A percentile compares a stretch with the other conserved stretches of the same genome.
These are phyloP conservation scores for Setophaga petechia DNA, from an alignment of 2,113 vertebrate genomes.

Conservation along the genomic window DNA sequence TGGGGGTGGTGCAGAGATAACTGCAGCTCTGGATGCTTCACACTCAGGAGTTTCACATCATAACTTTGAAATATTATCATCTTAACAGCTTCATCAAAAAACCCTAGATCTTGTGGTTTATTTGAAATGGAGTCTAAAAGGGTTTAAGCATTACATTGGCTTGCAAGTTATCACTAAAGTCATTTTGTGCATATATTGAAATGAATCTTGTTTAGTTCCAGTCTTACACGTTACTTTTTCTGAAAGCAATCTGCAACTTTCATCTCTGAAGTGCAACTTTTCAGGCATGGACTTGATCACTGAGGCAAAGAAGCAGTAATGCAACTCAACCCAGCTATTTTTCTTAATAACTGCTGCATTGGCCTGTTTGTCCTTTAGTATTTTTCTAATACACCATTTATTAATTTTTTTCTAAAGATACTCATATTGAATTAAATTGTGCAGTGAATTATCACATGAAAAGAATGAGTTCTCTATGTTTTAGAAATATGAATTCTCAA, in stretches of 20 bases:
- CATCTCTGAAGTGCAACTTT: not conserved
- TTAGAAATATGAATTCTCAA: not conserved
- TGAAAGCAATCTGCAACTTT: not conserved
- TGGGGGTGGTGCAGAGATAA: not conserved
- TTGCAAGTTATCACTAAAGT: not conserved
- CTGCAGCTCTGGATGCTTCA: not conserved
- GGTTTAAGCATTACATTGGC: not conserved
- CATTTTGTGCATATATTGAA: not conserved
- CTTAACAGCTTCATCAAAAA: not conserved
- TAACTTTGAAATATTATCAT: not conserved
- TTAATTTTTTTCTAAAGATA: not conserved
- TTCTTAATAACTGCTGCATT: not conserved
- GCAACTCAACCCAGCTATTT: not conserved
- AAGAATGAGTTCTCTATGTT: not conserved
- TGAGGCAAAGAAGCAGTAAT: not conserved
- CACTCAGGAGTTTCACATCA: fast-evolving
- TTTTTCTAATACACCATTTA: not conserved
- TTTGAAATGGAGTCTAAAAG: not conserved
- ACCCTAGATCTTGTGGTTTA: not conserved
- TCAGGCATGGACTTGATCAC: not conserved
- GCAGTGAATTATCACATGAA: not conserved
- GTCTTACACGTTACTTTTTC: not conserved
- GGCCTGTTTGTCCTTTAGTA: not conserved
- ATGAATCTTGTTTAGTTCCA: not conserved
- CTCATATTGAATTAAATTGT: not conserved